Evolutionary conservation across 2,113 vertebrate genomes (phyloP).

Genomic region (Centrocercus urophasianus): DNA sequence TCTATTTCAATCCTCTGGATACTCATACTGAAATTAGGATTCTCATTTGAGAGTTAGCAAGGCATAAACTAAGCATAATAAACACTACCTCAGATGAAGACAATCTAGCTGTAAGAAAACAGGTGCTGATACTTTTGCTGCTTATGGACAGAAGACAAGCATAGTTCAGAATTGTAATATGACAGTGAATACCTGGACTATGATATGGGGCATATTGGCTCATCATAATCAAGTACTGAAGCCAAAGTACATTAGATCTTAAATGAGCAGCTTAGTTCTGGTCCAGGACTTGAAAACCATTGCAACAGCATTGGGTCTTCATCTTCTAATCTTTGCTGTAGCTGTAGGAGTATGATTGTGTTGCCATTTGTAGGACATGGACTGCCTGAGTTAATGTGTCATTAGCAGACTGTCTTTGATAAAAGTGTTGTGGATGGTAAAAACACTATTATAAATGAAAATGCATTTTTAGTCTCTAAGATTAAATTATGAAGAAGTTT

Average conservation of each 20-base stretch:
- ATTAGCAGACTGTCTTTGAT: background rate
- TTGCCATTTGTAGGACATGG: background rate
- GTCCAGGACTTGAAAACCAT: background rate
- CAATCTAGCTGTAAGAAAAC: background rate
- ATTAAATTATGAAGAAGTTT: background rate
- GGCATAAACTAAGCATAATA: slow-evolving; percentile 20
- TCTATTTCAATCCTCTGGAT: slow-evolving; percentile 44
- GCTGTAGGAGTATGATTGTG: background rate
- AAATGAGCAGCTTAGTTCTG: background rate
- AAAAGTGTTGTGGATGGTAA: background rate
- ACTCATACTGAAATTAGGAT: slow-evolving; percentile 43
- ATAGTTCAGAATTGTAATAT: background rate
- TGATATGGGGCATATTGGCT: background rate
- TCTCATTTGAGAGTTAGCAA: slow-evolving; percentile 49
- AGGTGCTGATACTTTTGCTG: background rate
- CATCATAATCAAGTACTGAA: background rate
- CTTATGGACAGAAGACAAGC: rapidly evolving
- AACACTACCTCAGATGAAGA: background rate
- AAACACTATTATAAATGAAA: background rate
- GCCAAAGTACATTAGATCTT: background rate
- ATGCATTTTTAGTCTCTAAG: background rate
- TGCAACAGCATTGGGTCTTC: rapidly evolving
- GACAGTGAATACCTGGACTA: background rate
- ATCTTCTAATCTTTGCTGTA: background rate
- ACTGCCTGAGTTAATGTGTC: background rate